phyloP scores from a whole-genome alignment of 2,888 invertebrate species.

The Galeruca laticollis region DNA sequence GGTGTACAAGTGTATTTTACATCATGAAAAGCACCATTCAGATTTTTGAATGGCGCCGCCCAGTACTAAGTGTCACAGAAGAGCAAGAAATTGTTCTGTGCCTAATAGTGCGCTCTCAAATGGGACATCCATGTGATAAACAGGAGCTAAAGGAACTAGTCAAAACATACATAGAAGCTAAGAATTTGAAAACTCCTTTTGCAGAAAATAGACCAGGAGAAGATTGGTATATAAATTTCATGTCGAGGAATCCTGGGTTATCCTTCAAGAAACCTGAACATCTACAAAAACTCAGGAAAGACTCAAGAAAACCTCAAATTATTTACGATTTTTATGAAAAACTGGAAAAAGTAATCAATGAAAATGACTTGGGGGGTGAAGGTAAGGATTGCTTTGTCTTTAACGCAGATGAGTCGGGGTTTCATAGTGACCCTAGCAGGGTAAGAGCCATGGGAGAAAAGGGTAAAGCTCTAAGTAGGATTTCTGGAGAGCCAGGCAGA shows the following conservation, averaged over 20 bases:
- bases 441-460: constrained; percentile 49
- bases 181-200: too few relatives aligned
- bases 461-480: constrained; percentile 47
- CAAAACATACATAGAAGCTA: too few relatives aligned
- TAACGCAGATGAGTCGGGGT: constrained; percentile 53
- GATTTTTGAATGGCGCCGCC: too few relatives aligned
- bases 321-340: constrained; percentile 52
- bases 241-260: constrained; percentile 45
- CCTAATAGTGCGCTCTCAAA: too few relatives aligned
- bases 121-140: too few relatives aligned
- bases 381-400: too few relatives aligned
- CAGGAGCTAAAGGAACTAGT: too few relatives aligned
- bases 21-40: too few relatives aligned
- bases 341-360: constrained; percentile 45
- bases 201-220: constrained; percentile 51
- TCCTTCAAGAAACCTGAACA: constrained; percentile 54
- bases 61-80: too few relatives aligned
- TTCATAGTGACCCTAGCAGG: constrained; percentile 48
- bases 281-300: constrained; percentile 50
- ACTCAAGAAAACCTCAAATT: constrained; percentile 48
- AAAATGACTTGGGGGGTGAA: too few relatives aligned
- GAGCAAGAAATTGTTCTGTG: too few relatives aligned
- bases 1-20: too few relatives aligned
- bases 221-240: constrained; percentile 50
- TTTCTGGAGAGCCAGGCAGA: constrained; percentile 51